Evolutionary conservation across 2,113 vertebrate species (phyloP), one percentile per base, ranked within the genome.

Genomic region (Caretta caretta): DNA sequence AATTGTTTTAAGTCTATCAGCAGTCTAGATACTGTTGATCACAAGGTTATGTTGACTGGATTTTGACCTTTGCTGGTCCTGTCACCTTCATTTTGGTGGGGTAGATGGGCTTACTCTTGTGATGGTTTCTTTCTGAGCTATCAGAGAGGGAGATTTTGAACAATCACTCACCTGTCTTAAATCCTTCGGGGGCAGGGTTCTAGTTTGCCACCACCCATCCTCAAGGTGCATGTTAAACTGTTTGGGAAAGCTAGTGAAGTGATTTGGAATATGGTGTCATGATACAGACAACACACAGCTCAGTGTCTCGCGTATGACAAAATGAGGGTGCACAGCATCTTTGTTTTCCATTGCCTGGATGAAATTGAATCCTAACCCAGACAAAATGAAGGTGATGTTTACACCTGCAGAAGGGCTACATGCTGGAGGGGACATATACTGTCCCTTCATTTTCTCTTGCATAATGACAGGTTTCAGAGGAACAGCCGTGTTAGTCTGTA

Each of bases 361-460:
- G 82, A 80, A 93, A 90, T 83, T 84, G 88, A 83, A 92, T 95
- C 79, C 94, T 35, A 83, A 53, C 65, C 65, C 72, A 12, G 22
- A 62, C 89, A 72, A 22, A 72, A 38, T n/a, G 9, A 89, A 87
- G 69, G 56, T 46, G 88, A 94, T 81, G 14, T 57, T 88, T 80
- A 9, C 53, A 75, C 20, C 6, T 5, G 80, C 3, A 80, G 50
- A 31, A 29, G 10, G 20, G n/a, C 35, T 51, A 31, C 10, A 54
- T 38, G 31, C 53, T 0, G 0, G 56, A 90, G 46, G 90, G 86
- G 13, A 11, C 16, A 42, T 81, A 56, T 90, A 20, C 79, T 87
- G 94, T 86, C 69, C 84, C 86, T 89, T 53, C 54, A 25, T 93
- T 96, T 88, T 17, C 14, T 83, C 81, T 69, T n/a, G n/a, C n/a